Base-by-base conservation (phyloP, 2,888 invertebrate genomes). In the Didymodactylos carnosus region DNA sequence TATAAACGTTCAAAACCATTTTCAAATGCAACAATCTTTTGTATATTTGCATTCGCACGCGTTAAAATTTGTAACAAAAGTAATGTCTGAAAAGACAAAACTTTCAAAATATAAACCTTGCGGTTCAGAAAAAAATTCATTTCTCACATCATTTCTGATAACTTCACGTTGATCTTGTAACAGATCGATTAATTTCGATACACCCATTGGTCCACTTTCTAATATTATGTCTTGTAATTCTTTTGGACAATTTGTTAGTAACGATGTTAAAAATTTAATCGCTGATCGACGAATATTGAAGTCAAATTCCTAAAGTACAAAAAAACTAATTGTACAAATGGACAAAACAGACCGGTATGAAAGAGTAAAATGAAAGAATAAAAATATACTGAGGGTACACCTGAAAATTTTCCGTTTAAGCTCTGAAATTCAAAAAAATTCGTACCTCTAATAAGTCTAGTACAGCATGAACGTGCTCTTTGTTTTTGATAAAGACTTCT, bases 1-100 rank as follows among this genome's bases (percentile, higher is more conserved):
- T 97, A 90, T 39, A 99, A 86, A 77, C 91, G 87, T 83, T 95
- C 95, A 81, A 98, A 99, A 0, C 94, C 94, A 84, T 95, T 97
- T 83, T 99, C 97, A 83, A 97, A 99, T 0, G 97, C 95, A 0
- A 99, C 94, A 79, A 99, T 95, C 85, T 97, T 98, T 83, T 97
- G 95, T 79, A 97, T 93, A 82, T 94, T 95, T 0, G 94, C 91
- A 85, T 98, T 95, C 19, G 90, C 90, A 86, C 90, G 90, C 0
- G 95, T 95, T 78, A 99, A 84, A 80, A 93, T 91, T 77, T 91
- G 91, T 0, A 99, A 86, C 70, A 99, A 85, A 8, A 98, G 84
- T 14, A 99, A 84, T 0, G 92, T 88, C 87, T 88, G 80, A 29
- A 82, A 82, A 75, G 78, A 70, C 77, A 23, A 16, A 11, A n/a